Evolutionary conservation across 1,140 invertebrate species (phyloP).

Genomic region (Sinella curviseta): DNA sequence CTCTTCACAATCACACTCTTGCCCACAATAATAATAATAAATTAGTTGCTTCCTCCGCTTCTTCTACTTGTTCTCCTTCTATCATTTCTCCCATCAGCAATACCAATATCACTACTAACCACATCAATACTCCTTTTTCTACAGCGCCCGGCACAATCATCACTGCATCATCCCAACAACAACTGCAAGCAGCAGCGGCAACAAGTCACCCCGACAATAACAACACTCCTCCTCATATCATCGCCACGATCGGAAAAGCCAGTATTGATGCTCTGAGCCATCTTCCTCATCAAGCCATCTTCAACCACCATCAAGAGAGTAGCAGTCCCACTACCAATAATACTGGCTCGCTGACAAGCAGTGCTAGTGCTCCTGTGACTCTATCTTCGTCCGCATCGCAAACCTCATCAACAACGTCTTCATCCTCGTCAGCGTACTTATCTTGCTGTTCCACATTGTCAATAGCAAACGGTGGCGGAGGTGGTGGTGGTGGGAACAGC

Average conservation of each 20-base stretch:
- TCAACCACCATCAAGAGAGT: not conserved
- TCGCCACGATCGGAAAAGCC: not conserved
- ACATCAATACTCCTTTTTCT: not conserved
- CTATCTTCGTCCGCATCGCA: not conserved
- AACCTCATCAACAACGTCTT: not conserved
- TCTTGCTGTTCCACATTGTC: not conserved
- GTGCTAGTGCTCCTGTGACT: not conserved
- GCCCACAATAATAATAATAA: too few species aligned
- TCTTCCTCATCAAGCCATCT: constrained; percentile 30
- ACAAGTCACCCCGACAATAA: not conserved
- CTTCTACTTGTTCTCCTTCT: not conserved
- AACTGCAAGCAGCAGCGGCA: not conserved
- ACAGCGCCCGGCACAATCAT: not conserved
- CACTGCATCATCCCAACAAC: not conserved
- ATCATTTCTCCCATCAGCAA: too few species aligned
- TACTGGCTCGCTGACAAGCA: not conserved
- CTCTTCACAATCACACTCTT: too few species aligned
- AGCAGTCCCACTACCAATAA: too few species aligned
- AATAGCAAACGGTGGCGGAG: not conserved
- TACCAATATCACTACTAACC: too few species aligned
- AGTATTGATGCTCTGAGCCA: too few species aligned
- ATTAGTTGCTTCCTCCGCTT: not conserved
- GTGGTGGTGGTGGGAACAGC: not conserved
- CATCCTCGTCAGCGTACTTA: not conserved
- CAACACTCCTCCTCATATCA: not conserved